phyloP scores from a whole-genome alignment of 2,888 invertebrate species.

The Noctua janthe region DNA sequence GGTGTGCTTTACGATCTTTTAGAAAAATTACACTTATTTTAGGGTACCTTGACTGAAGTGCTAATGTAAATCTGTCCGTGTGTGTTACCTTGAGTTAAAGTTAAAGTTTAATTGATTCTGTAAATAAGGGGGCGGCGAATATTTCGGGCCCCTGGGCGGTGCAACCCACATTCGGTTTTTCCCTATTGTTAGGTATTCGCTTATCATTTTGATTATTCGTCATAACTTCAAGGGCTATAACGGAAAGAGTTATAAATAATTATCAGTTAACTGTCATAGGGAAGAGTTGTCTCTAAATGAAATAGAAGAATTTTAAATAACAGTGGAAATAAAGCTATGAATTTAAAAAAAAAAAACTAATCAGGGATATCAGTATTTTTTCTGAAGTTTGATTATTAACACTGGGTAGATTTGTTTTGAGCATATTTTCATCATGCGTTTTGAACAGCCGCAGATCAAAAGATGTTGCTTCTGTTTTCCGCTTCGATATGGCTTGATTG shows the following conservation, averaged over 20 bases:
- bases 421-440: not conserved
- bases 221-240: not conserved
- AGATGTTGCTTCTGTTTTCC: slow-evolving; percentile 11
- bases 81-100: no score
- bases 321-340: not conserved
- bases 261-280: not conserved
- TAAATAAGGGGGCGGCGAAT: not conserved
- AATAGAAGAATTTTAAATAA: not conserved
- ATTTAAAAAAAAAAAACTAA: no score
- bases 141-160: not conserved
- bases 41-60: not conserved
- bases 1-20: no score
- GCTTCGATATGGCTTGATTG: not conserved
- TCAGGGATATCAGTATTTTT: not conserved
- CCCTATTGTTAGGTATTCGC: not conserved
- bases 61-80: not conserved
- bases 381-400: not conserved
- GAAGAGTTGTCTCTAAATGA: not conserved
- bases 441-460: not conserved
- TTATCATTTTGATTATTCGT: slow-evolving; percentile 7
- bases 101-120: not conserved
- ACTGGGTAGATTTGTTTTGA: not conserved
- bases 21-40: no score
- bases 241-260: not conserved
- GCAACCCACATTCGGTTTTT: not conserved